Evolutionary conservation across 37 sponge, comb jelly and placozoan species (phyloP).

Genomic region (Chondrosia reniformis): DNA sequence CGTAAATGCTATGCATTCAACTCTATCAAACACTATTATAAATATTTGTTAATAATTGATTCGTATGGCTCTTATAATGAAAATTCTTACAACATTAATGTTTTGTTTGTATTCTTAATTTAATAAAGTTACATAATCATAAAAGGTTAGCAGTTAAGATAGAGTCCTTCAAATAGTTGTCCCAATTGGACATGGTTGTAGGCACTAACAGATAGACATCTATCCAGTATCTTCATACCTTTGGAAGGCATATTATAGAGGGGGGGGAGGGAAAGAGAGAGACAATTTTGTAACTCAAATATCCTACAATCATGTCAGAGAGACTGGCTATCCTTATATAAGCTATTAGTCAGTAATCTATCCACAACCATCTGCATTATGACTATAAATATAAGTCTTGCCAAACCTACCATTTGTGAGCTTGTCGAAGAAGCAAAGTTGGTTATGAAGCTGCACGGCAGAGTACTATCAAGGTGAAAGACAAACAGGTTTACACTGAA

Average conservation of each 20-base stretch:
- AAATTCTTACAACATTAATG: too few relatives aligned
- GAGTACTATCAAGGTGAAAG: neutral
- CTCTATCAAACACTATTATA: neutral
- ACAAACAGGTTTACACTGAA: neutral
- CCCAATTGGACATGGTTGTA: conserved; percentile 46
- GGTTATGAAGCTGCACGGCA: neutral
- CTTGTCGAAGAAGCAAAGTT: conserved; percentile 7
- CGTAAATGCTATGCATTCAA: neutral
- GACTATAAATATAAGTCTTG: neutral
- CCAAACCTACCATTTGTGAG: neutral
- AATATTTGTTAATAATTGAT: too few relatives aligned
- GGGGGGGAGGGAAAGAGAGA: too few relatives aligned
- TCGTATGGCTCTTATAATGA: too few relatives aligned
- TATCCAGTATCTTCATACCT: neutral
- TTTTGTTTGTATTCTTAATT: too few relatives aligned
- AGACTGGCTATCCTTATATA: too few relatives aligned
- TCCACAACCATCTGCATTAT: too few relatives aligned
- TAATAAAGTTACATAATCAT: too few relatives aligned
- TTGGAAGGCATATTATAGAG: neutral
- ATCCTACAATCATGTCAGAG: too few relatives aligned
- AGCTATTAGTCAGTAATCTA: too few relatives aligned
- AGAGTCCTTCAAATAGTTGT: conserved; percentile 34
- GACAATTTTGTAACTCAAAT: neutral
- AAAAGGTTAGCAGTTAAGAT: too few relatives aligned
- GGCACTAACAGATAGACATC: conserved; percentile 15